Percentiles rank a stretch among this genome's conserved stretches.
These are phyloP conservation scores for Sitophilus oryzae DNA, from an alignment of 1,140 invertebrate genomes.

Conservation along the genomic window DNA sequence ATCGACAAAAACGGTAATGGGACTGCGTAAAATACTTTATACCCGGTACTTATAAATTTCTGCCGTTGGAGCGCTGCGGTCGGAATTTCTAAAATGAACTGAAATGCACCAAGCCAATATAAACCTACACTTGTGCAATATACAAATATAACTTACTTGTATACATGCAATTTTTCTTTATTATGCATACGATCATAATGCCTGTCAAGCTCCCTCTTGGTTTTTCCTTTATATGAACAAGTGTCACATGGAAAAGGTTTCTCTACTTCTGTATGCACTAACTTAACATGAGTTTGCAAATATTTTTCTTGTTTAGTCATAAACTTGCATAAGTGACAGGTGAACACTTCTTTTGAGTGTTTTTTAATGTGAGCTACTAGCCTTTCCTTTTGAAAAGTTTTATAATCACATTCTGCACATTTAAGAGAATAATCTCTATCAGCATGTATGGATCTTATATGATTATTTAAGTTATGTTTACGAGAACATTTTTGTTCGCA, in stretches of 20 bases:
- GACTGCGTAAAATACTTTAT: too few species aligned
- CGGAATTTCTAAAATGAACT: too few species aligned
- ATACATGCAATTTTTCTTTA: slow-evolving; percentile 7
- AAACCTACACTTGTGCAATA: neutral
- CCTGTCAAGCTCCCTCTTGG: slow-evolving; percentile 8
- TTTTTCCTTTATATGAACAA: slow-evolving; percentile 23
- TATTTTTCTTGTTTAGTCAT: slow-evolving; percentile 12
- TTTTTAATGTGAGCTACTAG: slow-evolving; percentile 14
- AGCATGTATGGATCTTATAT: slow-evolving; percentile 13
- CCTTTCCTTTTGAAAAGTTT: slow-evolving; percentile 17
- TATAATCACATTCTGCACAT: slow-evolving; percentile 15
- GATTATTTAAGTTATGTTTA: slow-evolving; percentile 19
- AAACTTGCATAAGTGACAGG: slow-evolving; percentile 15
- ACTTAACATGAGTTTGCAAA: slow-evolving; percentile 10
- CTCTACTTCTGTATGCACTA: slow-evolving; percentile 1
- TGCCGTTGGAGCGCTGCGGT: too few species aligned
- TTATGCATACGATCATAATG: slow-evolving; percentile 20
- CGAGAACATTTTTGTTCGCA: slow-evolving; percentile 14
- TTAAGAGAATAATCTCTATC: slow-evolving; percentile 7
- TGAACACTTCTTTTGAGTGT: slow-evolving; percentile 19
- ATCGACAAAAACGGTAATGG: too few species aligned
- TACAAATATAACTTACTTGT: slow-evolving; percentile 2
- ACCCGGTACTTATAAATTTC: too few species aligned
- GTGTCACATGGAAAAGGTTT: slow-evolving; percentile 20
- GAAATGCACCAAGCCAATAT: too few species aligned